Evolutionary conservation across 2,888 invertebrate species (phyloP), one percentile per base, ranked within the genome.

Genomic region (Dryobotodes eremita): DNA sequence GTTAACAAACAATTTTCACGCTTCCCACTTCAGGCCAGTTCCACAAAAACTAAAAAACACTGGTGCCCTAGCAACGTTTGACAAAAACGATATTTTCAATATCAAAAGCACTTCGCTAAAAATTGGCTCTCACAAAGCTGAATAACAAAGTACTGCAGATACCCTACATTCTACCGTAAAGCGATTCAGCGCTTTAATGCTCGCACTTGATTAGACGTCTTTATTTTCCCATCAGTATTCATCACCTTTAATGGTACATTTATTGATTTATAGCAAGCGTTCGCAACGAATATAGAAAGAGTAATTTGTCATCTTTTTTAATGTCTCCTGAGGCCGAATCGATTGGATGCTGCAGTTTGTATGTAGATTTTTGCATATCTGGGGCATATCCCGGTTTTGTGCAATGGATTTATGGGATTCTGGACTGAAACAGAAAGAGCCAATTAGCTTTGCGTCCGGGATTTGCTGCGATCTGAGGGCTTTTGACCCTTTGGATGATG

Each of bases 261-360:
- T 87, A 81, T 85, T 81, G 88, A 88, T 85, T 85, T 86, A 88
- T 80, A 61, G 76, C 70, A 46, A 74, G 61, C 77, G 70, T 72
- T 85, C 31, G 61, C 71, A 23, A 65, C 42, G 79, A 79, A 84
- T 77, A 74, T 83, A 75, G 74, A 83, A 81, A 72, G 75, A 84
- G 82, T 82, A 53, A 84, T 88, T 88, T 83, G 83, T 85, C 88
- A 83, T 88, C 68, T 75, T 84, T 84, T 81, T 73, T 77, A 77
- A 81, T 77, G 79, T 83, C 69, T 75, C 70, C 11, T 13, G 83
- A 62, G 71, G 48, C 61, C 46, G 42, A 48, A 82, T 74, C 75
- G 82, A 79, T 86, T 64, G 75, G 42, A 73, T 3, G 42, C 61
- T 76, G 71, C 71, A 81, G 72, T 79, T 76, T 78, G 73, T 76